A percentile compares a stretch with the other conserved stretches of the same genome.
Conservation (phyloP, 1,140 invertebrate species). For the Gryon sp. region DNA sequence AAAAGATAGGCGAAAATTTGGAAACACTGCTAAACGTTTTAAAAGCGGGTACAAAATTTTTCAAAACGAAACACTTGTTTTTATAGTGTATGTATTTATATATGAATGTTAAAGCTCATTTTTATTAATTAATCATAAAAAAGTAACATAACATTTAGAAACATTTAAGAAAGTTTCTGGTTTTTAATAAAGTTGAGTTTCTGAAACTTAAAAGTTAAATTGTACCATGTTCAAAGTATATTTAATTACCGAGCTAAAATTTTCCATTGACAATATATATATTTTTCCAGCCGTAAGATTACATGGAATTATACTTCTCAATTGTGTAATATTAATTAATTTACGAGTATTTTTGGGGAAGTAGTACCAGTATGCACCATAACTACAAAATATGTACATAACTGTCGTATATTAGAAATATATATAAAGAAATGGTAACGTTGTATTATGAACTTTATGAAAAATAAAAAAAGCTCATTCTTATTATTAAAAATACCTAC, state of each 20-base stretch:
- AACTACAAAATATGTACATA: background rate
- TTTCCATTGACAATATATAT: slow-evolving; percentile 15
- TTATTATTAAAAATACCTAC: background rate
- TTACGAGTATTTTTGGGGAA: background rate
- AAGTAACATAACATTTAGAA: background rate
- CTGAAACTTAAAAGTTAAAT: too few species aligned
- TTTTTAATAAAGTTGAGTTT: too few species aligned
- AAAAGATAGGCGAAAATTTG: too few species aligned
- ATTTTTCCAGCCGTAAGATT: slow-evolving; percentile 17
- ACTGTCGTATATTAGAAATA: background rate
- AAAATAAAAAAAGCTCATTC: too few species aligned
- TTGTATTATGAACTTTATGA: too few species aligned
- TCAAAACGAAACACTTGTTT: too few species aligned
- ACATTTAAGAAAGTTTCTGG: background rate
- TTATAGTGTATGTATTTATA: too few species aligned
- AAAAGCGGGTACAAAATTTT: too few species aligned
- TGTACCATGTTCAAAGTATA: background rate
- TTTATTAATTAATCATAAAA: too few species aligned
- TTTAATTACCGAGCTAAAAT: slow-evolving; percentile 21
- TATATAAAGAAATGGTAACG: background rate
- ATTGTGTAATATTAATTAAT: slow-evolving; percentile 1
- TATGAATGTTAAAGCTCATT: too few species aligned
- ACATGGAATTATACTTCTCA: slow-evolving; percentile 15
- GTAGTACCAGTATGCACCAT: slow-evolving; percentile 10
- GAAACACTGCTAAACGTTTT: too few species aligned